phyloP scores from a whole-genome alignment of 1,140 invertebrate species.

The Palaemon carinicauda region DNA sequence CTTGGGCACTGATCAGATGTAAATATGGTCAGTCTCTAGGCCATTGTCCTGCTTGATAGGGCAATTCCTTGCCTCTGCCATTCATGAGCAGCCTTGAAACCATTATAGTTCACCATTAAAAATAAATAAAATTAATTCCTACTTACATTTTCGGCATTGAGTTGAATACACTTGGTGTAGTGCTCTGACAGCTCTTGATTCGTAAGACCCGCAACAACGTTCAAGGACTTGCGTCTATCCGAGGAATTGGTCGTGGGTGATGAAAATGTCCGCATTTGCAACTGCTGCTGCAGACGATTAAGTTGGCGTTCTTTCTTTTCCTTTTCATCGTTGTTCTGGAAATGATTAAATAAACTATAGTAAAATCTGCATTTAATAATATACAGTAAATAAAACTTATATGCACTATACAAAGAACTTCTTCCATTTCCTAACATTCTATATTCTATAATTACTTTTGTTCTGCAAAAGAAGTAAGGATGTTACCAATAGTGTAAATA shows the following conservation, averaged over 20 bases:
- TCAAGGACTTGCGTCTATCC: slow-evolving; percentile 53
- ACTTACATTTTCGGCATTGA: slow-evolving; percentile 72
- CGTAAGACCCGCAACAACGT: slow-evolving; percentile 62
- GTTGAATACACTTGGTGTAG: slow-evolving; percentile 74
- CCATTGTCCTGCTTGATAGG: no score
- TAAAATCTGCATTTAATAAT: no score
- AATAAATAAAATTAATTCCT: slow-evolving; percentile 63
- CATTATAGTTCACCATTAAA: not conserved
- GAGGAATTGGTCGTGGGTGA: slow-evolving; percentile 45
- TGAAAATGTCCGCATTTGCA: slow-evolving; percentile 49
- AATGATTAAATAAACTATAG: not conserved
- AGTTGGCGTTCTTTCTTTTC: slow-evolving; percentile 63
- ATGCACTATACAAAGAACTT: no score
- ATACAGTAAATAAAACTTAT: no score
- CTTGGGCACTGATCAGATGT: no score
- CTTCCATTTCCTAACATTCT: no score
- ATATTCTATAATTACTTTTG: no score
- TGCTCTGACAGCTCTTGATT: slow-evolving; percentile 71
- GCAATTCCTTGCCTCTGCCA: no score
- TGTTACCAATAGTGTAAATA: no score
- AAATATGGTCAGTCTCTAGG: no score
- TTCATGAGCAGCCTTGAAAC: no score
- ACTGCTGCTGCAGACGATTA: slow-evolving; percentile 62
- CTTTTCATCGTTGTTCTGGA: slow-evolving; percentile 62
- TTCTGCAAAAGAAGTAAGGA: no score